phyloP scores from a whole-genome alignment of 2,888 invertebrate species.

The Conomelus anceps region DNA sequence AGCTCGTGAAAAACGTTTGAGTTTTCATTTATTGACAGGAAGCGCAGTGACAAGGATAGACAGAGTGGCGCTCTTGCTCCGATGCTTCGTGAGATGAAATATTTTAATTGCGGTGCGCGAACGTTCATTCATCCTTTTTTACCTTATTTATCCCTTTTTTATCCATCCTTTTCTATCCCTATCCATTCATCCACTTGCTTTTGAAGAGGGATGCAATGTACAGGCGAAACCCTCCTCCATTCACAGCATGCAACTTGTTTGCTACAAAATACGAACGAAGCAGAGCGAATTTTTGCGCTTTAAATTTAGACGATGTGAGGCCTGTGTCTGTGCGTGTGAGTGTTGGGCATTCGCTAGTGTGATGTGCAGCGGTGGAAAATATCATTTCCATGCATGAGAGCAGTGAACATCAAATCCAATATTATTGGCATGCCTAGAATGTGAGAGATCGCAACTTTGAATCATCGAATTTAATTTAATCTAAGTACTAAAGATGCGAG shows the following conservation, averaged over 20 bases:
- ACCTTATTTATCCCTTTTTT: not conserved
- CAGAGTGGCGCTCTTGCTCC: not conserved
- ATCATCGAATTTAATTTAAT: not conserved
- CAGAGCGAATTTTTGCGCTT: not conserved
- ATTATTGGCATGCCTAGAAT: not conserved
- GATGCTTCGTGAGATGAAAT: not conserved
- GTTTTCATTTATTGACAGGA: not conserved
- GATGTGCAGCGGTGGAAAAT: not conserved
- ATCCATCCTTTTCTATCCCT: not conserved
- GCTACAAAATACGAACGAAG: not conserved
- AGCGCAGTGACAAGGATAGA: not conserved
- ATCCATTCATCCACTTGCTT: not conserved
- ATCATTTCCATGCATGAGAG: not conserved
- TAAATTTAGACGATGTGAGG: not conserved
- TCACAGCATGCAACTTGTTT: not conserved
- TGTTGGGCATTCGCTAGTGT: not conserved
- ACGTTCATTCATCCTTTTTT: not conserved
- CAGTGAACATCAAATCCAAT: not conserved
- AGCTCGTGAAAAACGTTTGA: not conserved
- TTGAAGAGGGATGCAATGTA: not conserved
- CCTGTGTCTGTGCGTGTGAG: not conserved
- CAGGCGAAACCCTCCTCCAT: not conserved
- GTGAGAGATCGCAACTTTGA: not conserved
- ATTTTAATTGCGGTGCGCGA: not conserved
- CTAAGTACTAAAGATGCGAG: not conserved